phyloP scores from a whole-genome alignment of 64 coral and sea anemone species.

The Pocillopora verrucosa region DNA sequence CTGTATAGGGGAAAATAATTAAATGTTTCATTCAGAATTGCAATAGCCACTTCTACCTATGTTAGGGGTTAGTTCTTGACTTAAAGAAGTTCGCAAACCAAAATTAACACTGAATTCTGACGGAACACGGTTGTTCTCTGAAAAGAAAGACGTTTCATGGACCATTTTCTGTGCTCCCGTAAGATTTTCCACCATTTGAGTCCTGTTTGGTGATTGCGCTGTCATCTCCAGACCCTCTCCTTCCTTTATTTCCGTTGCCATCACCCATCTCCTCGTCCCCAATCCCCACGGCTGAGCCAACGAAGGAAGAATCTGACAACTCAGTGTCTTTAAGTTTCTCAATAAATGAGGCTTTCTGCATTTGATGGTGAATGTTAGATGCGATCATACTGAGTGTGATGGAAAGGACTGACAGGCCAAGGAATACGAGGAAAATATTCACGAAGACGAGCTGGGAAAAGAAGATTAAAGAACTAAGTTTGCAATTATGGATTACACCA shows the following conservation, averaged over 20 bases:
- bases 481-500: too few species aligned
- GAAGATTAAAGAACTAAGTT: background rate
- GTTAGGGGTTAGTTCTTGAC: too few species aligned
- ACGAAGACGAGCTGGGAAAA: slow-evolving; percentile 71
- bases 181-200: slow-evolving; percentile 67
- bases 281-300: slow-evolving; percentile 39
- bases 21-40: too few species aligned
- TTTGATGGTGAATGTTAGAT: slow-evolving; percentile 81
- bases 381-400: slow-evolving; percentile 90
- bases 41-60: too few species aligned
- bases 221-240: slow-evolving; percentile 37
- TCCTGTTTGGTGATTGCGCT: slow-evolving; percentile 33
- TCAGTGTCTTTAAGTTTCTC: slow-evolving; percentile 66
- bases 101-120: too few species aligned
- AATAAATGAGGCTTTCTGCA: slow-evolving; percentile 76
- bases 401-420: slow-evolving; percentile 76
- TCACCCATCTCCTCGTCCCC: slow-evolving; percentile 49
- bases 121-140: too few species aligned
- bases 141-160: background rate
- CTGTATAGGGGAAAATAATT: too few species aligned
- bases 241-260: background rate
- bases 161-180: slow-evolving; percentile 62
- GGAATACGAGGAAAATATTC: slow-evolving; percentile 69
- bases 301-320: slow-evolving; percentile 58
- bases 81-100: too few species aligned